A percentile compares a stretch with the other conserved stretches of the same genome.
phyloP scores from a whole-genome alignment of 2,888 invertebrate genomes.

The Drosophila cracens region DNA sequence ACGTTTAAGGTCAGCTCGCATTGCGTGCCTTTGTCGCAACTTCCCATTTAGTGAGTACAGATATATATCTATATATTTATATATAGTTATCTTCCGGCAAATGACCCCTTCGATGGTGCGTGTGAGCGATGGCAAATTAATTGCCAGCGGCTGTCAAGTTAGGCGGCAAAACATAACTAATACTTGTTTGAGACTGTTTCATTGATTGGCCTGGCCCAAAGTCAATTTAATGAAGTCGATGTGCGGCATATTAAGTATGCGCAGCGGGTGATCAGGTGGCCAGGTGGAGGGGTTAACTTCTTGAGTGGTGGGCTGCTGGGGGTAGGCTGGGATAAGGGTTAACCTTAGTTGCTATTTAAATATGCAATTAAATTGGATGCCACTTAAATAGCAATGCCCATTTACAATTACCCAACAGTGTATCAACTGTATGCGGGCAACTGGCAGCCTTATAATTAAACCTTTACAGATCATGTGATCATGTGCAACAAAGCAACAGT shows the following conservation, averaged over 20 bases:
- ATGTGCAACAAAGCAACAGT: constrained; percentile 31
- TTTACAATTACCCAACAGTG: constrained; percentile 39
- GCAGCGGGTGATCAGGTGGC: constrained; percentile 35
- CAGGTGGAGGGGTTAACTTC: not conserved
- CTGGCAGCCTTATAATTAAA: constrained; percentile 53
- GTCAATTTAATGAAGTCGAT: constrained; percentile 41
- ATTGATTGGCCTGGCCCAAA: constrained; percentile 52
- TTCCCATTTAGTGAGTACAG: constrained; percentile 1
- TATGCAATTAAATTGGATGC: constrained; percentile 74
- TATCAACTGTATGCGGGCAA: constrained; percentile 26
- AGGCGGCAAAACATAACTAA: constrained; percentile 51
- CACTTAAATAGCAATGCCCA: constrained; percentile 51
- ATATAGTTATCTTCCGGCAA: not conserved
- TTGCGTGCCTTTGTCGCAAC: constrained; percentile 15
- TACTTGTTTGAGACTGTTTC: constrained; percentile 46
- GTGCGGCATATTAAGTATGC: constrained; percentile 62
- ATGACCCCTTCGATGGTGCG: constrained; percentile 48
- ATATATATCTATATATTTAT: not conserved
- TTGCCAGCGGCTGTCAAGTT: constrained; percentile 70
- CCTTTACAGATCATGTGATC: constrained; percentile 42
- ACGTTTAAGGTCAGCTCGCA: constrained; percentile 65
- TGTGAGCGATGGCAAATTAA: constrained; percentile 24
- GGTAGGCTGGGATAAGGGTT: not conserved
- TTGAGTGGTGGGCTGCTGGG: not conserved
- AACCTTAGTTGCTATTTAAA: constrained; percentile 52